A percentile compares a stretch with the other conserved stretches of the same genome.
Conservation (phyloP, 2,113 vertebrate species). For the Eolophus roseicapilla region DNA sequence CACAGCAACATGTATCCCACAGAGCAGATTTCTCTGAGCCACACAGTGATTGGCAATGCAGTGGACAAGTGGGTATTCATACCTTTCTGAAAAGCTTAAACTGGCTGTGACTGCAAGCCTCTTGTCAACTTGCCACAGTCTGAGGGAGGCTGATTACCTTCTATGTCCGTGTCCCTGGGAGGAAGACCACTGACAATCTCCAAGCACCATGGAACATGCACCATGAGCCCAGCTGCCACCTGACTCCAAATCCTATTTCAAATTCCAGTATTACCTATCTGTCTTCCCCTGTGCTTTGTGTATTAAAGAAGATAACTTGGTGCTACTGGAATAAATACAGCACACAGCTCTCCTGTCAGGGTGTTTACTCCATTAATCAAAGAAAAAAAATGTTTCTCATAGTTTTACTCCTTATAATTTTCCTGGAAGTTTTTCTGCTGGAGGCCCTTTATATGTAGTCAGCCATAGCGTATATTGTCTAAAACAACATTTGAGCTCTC, state of each 20-base stretch:
- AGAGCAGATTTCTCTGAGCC: background rate
- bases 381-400: background rate
- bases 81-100: background rate
- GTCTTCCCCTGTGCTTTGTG: background rate
- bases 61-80: background rate
- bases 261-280: background rate
- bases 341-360: background rate
- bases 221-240: background rate
- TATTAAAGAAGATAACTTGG: background rate
- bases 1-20: background rate
- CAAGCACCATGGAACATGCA: background rate
- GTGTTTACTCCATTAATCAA: conserved; percentile 39
- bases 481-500: background rate
- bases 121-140: background rate
- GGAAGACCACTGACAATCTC: background rate
- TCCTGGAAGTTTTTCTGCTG: background rate
- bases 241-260: background rate
- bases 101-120: background rate
- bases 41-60: background rate
- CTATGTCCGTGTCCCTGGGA: background rate
- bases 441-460: background rate
- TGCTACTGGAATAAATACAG: background rate
- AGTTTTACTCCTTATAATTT: conserved; percentile 4
- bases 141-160: background rate
- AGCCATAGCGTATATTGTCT: background rate